These are phyloP conservation scores for Sebastes kiyomatsui DNA, from an alignment of 2,797 vertebrate genomes.

Conservation along the genomic window DNA sequence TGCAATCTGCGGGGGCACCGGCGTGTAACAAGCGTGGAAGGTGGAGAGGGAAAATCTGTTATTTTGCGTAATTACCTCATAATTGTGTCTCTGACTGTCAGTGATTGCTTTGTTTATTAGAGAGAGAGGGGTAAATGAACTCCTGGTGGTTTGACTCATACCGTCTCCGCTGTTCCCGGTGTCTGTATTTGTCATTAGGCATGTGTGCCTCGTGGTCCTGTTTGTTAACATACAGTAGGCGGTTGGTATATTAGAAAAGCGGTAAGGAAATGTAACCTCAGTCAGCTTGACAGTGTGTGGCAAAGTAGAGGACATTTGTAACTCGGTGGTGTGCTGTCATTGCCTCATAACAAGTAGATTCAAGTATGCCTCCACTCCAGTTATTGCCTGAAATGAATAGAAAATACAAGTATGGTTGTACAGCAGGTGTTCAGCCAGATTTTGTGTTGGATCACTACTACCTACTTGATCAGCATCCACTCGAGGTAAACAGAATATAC, in stretches of 20 bases:
- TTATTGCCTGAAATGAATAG: not conserved
- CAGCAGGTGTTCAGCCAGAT: not conserved
- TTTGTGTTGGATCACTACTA: not conserved
- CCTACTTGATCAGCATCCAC: not conserved
- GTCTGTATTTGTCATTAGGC: slow-evolving; percentile 43
- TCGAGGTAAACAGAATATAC: not conserved
- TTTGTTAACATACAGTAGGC: slow-evolving; percentile 16
- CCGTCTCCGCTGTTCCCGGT: not conserved
- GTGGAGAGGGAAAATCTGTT: slow-evolving; percentile 69
- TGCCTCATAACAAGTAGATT: not conserved
- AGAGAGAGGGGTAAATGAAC: slow-evolving; percentile 45
- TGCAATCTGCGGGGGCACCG: slow-evolving; percentile 56
- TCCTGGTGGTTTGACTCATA: slow-evolving; percentile 46
- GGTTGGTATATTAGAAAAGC: not conserved
- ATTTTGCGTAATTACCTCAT: slow-evolving; percentile 78
- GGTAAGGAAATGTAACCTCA: not conserved
- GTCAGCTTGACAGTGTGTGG: slow-evolving; percentile 5
- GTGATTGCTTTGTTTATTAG: slow-evolving; percentile 78
- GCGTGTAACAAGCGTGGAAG: slow-evolving; percentile 64
- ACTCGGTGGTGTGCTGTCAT: not conserved
- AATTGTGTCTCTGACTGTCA: slow-evolving; percentile 72
- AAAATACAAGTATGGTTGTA: not conserved
- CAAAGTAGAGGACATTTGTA: slow-evolving; percentile 13
- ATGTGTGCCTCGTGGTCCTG: not conserved
- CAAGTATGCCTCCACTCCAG: not conserved